Percentiles rank a stretch among this genome's conserved stretches.
Evolutionary conservation across 1,140 invertebrate species (phyloP).

Genomic region (Nasonia vitripennis): DNA sequence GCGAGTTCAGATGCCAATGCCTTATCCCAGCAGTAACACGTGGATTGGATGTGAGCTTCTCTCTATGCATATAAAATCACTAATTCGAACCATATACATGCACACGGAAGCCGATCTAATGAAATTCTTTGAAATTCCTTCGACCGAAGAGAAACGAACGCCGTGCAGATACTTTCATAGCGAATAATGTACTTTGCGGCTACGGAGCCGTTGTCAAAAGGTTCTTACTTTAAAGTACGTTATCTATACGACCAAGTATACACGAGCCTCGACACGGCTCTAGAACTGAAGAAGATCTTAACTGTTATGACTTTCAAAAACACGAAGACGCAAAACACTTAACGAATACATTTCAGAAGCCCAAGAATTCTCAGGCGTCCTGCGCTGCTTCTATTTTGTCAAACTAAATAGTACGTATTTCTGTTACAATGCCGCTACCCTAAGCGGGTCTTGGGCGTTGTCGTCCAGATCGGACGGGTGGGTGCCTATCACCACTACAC

Average conservation of each 20-base stretch:
- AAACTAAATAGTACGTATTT: no score
- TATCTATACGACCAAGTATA: neutral
- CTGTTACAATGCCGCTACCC: no score
- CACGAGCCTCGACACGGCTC: neutral
- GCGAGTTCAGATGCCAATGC: conserved; percentile 6
- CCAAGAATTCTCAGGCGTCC: neutral
- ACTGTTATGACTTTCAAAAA: neutral
- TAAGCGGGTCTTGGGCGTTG: no score
- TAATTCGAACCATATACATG: conserved; percentile 3
- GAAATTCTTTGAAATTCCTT: conserved; percentile 5
- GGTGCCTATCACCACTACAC: no score
- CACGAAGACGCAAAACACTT: neutral
- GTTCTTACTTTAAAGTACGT: neutral
- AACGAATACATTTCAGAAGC: neutral
- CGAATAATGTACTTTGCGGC: neutral
- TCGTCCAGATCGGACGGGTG: no score
- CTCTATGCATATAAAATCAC: neutral
- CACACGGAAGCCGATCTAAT: conserved; percentile 4
- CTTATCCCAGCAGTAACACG: neutral
- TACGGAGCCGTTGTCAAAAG: neutral
- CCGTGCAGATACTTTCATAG: neutral
- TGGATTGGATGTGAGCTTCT: neutral
- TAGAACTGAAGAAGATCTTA: neutral
- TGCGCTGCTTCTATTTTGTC: no score
- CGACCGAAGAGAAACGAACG: neutral